A percentile compares a stretch with the other conserved stretches of the same genome.
These are phyloP conservation scores for Actenoides lindsayi DNA, from an alignment of 2,113 vertebrate genomes.

Conservation along the genomic window DNA sequence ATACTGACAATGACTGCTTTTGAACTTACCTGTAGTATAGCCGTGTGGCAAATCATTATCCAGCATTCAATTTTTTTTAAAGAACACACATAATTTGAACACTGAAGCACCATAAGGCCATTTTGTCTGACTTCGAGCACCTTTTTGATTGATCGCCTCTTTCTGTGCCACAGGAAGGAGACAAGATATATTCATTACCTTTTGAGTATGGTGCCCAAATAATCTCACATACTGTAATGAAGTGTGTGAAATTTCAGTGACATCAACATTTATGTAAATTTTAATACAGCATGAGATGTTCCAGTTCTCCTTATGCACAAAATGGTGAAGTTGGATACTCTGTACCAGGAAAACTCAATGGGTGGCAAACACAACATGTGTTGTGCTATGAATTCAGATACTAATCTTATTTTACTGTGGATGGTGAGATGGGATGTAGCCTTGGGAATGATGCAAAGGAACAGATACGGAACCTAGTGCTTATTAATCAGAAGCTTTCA, in stretches of 20 bases:
- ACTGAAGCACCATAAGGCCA: slow-evolving; percentile 34
- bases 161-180: slow-evolving; percentile 9
- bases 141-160: slow-evolving; percentile 35
- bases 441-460: not conserved
- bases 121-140: slow-evolving; percentile 51
- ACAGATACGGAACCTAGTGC: not conserved
- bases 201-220: not conserved
- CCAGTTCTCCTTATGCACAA: not conserved
- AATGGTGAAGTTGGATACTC: not conserved
- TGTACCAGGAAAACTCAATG: not conserved
- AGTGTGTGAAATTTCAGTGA: not conserved
- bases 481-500: not conserved
- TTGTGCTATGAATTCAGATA: not conserved
- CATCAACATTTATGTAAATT: not conserved
- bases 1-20: slow-evolving; percentile 73
- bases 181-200: not conserved
- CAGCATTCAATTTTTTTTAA: slow-evolving; percentile 55
- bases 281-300: not conserved
- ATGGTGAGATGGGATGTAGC: not conserved
- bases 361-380: not conserved
- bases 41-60: slow-evolving; percentile 68
- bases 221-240: not conserved
- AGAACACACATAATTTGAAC: slow-evolving; percentile 58
- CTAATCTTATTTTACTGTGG: not conserved
- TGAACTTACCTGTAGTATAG: slow-evolving; percentile 69